Evolutionary conservation across 2,888 invertebrate species (phyloP), one percentile per base, ranked within the genome.

Genomic region (Ptychoptera albimana): DNA sequence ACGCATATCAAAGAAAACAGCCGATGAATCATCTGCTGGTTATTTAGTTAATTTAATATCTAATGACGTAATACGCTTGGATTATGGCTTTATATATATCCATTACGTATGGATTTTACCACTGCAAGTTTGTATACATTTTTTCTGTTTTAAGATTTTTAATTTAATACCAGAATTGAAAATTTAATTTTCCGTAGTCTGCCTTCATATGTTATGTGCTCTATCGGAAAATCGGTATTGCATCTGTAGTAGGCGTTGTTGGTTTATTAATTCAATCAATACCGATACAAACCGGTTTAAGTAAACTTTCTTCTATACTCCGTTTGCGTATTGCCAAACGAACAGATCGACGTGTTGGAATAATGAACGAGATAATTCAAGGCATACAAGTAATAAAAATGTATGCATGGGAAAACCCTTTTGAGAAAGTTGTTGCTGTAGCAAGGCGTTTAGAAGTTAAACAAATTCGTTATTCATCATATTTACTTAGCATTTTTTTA

Each of bases 331-430:
- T 88, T 1, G 93, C 94, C 0, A 67, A 72, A 49, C 74, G 82
- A 59, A 93, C 93, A 0, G 96, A 96, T 63, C 82, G 83, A 54
- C 73, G 96, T 49, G 85, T 96, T 37, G 76, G 88, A 44, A 72
- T 93, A 41, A 96, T 96, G 91, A 89, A 85, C 59, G 96, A 97
- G 72, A 81, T 96, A 53, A 82, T 96, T 49, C 76, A 77, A 46
- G 94, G 92, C 40, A 91, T 97, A 67, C 82, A 91, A 68, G 88
- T 87, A 2, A 87, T 94, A 51, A 94, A 94, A 71, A 93, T 94
- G 91, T 94, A 93, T 60, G 86, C 91, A 3, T 94, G 94, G 85
- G 94, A 94, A 61, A 82, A 79, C 52, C 86, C 91, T 1, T 93
- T 94, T 58, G 81, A 83, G 48, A 73, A 79, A 49, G 73, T 91